phyloP scores from a whole-genome alignment of 2,888 invertebrate species.

The Nomada goodeniana region DNA sequence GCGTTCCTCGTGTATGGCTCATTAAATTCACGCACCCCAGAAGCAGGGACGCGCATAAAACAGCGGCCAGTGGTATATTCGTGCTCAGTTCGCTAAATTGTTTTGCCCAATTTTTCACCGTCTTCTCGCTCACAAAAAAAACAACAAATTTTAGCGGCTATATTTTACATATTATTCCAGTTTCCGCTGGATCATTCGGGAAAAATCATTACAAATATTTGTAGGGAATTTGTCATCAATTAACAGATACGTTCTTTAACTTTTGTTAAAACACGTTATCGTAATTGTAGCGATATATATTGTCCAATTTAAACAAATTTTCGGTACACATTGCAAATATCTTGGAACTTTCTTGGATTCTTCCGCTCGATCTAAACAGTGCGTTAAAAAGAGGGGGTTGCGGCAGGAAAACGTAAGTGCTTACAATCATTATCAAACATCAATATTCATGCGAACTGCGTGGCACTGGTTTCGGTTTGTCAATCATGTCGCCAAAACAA shows the following conservation, averaged over 20 bases:
- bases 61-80: constrained; percentile 5
- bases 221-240: not conserved
- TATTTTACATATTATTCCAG: not conserved
- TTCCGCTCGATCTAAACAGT: no score
- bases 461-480: not conserved
- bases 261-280: no score
- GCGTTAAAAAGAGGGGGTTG: no score
- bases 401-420: no score
- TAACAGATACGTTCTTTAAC: no score
- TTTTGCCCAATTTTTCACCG: constrained; percentile 39
- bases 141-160: not conserved
- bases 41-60: constrained; percentile 29
- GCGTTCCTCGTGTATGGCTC: constrained; percentile 53
- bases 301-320: no score
- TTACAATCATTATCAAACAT: no score
- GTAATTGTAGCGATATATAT: no score
- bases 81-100: constrained; percentile 16
- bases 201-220: not conserved
- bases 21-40: constrained; percentile 51
- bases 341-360: no score
- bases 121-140: constrained; percentile 12
- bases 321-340: no score
- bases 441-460: not conserved
- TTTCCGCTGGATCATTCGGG: not conserved
- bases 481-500: constrained; percentile 3